Evolutionary conservation across 2,888 invertebrate genomes (phyloP), one percentile per base, ranked within the genome.

Genomic region (Metellina segmentata): DNA sequence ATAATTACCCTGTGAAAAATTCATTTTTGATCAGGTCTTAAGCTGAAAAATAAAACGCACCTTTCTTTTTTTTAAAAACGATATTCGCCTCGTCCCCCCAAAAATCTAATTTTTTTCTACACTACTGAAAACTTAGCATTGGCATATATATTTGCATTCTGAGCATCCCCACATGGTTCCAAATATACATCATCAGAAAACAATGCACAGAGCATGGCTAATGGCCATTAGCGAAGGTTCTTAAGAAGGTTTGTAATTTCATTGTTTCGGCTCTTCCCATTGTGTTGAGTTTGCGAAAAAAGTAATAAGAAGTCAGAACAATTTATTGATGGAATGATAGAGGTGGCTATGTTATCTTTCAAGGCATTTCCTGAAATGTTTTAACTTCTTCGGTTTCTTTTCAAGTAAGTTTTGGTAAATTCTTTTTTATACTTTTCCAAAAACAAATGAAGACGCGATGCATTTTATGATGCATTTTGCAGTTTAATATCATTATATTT

Each of bases 211-310:
- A 16, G 11, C 61, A 16, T 61, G 11, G 61, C 16, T 61, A 61
- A 61, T 74, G 74, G 19, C 19, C 74, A 74, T 74, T 34, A 74
- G 20, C 74, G 20, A 11, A 19, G 20, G 20, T 19, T 19, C 19
- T 74, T 13, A n/a, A 19, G 19, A 11, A 19, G 20, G 74, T 34
- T 74, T 74, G 34, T 74, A 74, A 74, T 34, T 74, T 77, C 77
- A 49, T 16, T 51, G 51, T 77, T 77, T 77, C 77, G 49, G 49
- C 51, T 51, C n/a, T 77, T 51, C 49, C 77, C n/a, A 34, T 48
- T 77, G 48, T 49, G 11, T 77, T 51, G 77, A 51, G 16, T 16
- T 61, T 61, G 61, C 16, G 16, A 61, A 61, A 16, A 61, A 61
- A 61, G 61, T 16, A 61, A 16, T 77, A 34, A 74, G 34, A 20